phyloP scores from a whole-genome alignment of 2,113 vertebrate genomes.

The Mustelus asterias region DNA sequence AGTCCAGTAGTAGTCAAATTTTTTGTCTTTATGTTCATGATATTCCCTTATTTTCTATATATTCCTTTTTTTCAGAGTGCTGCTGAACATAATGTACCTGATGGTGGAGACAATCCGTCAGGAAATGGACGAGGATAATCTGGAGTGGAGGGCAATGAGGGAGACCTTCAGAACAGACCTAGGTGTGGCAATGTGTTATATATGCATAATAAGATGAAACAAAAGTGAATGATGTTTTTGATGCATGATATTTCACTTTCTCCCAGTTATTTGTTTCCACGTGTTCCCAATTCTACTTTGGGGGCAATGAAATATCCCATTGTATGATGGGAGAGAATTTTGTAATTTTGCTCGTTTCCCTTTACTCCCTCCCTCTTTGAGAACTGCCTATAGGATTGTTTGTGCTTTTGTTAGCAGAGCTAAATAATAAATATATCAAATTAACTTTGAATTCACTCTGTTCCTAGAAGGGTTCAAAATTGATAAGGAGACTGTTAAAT shows the following conservation, averaged over 20 bases:
- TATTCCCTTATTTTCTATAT: not conserved
- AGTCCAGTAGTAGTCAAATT: not conserved
- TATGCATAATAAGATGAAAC: not conserved
- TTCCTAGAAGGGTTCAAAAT: too few relatives aligned
- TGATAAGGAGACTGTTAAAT: too few relatives aligned
- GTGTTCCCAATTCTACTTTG: not conserved
- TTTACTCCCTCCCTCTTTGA: too few relatives aligned
- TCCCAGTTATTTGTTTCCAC: not conserved
- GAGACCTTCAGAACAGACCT: constrained; percentile 89
- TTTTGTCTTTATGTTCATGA: not conserved
- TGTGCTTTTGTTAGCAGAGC: not conserved
- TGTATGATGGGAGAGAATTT: not conserved
- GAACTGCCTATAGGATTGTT: not conserved
- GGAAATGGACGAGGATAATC: constrained; percentile 76
- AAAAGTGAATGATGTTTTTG: not conserved
- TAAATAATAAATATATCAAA: not conserved
- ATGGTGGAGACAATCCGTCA: constrained; percentile 88
- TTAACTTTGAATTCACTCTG: not conserved
- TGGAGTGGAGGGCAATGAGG: constrained; percentile 78
- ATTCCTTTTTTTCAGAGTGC: constrained; percentile 59
- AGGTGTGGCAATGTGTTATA: constrained; percentile 55
- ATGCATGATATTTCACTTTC: not conserved
- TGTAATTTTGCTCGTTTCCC: not conserved
- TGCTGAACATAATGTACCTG: constrained; percentile 97
- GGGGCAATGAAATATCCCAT: not conserved